A percentile compares a stretch with the other conserved stretches of the same genome.
Conservation (phyloP, 2,113 vertebrate species). For the Aphyosemion australe region DNA sequence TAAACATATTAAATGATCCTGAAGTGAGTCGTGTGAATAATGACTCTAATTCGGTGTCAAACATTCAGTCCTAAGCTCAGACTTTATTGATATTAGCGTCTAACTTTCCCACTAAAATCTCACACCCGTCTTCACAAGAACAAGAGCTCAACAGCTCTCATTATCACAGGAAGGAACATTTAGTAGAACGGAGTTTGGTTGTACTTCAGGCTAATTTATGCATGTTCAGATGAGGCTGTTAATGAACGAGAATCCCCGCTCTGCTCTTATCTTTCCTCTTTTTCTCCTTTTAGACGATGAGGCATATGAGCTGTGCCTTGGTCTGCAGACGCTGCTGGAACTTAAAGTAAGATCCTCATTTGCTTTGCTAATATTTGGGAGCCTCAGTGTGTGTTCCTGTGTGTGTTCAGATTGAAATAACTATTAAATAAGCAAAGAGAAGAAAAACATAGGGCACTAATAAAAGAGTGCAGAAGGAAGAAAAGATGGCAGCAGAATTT, state of each 20-base stretch:
- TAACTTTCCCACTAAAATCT: background rate
- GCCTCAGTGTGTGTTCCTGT: background rate
- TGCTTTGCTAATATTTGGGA: conserved; percentile 23
- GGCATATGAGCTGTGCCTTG: conserved; percentile 85
- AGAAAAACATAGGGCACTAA: background rate
- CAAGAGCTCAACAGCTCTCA: conserved; percentile 3
- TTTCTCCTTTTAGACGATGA: conserved; percentile 82
- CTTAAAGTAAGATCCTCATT: conserved; percentile 85
- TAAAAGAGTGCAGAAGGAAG: background rate
- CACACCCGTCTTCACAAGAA: background rate
- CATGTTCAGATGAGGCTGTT: conserved; percentile 5
- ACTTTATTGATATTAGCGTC: conserved; percentile 8
- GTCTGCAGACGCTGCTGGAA: conserved; percentile 88
- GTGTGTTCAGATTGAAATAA: background rate
- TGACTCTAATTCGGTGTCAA: background rate
- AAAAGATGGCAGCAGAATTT: background rate
- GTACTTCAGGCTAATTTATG: conserved; percentile 25
- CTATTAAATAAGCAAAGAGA: conserved; percentile 8
- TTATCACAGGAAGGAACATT: conserved; percentile 11
- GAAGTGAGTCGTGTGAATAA: background rate
- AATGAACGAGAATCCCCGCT: conserved; percentile 16
- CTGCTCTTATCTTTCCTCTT: conserved; percentile 12
- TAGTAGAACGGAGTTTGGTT: background rate
- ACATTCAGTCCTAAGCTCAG: background rate
- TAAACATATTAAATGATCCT: background rate